Evolutionary conservation across 2,797 vertebrate species (phyloP).

Genomic region (Remorina albescens): DNA sequence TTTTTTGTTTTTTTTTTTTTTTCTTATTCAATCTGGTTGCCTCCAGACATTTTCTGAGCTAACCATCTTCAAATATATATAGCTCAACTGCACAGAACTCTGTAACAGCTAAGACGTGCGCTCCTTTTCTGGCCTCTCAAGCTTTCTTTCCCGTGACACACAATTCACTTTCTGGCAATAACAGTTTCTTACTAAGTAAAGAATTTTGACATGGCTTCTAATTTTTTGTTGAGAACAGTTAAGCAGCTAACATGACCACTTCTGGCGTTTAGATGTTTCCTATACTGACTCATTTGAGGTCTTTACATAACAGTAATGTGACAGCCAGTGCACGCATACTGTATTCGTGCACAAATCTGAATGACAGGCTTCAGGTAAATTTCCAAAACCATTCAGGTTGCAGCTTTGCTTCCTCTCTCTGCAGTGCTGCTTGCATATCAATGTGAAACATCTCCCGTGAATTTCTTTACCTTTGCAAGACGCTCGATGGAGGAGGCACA

Average conservation of each 20-base stretch:
- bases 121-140: no score
- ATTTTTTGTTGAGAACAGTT: no score
- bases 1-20: not conserved
- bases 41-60: not conserved
- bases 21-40: not conserved
- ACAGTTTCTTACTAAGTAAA: not conserved
- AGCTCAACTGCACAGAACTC: not conserved
- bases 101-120: not conserved
- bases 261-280: not conserved
- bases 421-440: not conserved
- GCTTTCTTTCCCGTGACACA: not conserved
- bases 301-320: not conserved
- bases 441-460: not conserved
- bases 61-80: not conserved
- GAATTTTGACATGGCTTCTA: no score
- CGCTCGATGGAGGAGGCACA: slow-evolving; percentile 29
- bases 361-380: not conserved
- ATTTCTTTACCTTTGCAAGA: slow-evolving; percentile 19
- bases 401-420: not conserved
- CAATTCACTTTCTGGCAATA: not conserved
- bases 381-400: slow-evolving; percentile 1
- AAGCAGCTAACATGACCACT: not conserved
- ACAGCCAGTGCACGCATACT: not conserved
- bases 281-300: not conserved
- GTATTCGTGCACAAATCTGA: not conserved